A percentile compares a stretch with the other conserved stretches of the same genome.
Evolutionary conservation across 1,140 invertebrate genomes (phyloP).

Genomic region (Littorina saxatilis): DNA sequence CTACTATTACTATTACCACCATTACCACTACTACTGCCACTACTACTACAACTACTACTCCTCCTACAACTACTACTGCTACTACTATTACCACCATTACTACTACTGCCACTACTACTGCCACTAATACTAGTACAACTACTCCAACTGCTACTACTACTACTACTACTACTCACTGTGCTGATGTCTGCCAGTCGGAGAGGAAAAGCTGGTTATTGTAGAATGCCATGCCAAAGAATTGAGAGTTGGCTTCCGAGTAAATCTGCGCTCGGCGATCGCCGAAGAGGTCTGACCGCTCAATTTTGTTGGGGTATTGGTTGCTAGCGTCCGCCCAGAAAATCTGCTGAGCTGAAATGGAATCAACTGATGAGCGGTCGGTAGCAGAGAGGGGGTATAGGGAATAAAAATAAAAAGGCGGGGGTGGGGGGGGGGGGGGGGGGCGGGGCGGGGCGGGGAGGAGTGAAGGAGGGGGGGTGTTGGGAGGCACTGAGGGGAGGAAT

Average conservation of each 20-base stretch:
- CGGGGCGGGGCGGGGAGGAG: no score
- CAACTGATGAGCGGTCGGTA: background rate
- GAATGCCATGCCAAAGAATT: conserved; percentile 87
- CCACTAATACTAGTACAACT: no score
- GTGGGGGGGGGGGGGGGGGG: no score
- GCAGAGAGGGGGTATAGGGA: conserved; percentile 60
- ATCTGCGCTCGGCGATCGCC: conserved; percentile 73
- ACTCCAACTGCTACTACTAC: no score
- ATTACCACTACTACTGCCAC: no score
- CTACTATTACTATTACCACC: no score
- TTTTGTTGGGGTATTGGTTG: conserved; percentile 65
- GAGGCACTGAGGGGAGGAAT: no score
- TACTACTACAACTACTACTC: no score
- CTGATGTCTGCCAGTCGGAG: conserved; percentile 59
- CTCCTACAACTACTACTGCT: no score
- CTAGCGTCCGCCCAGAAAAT: conserved; percentile 57
- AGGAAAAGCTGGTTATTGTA: conserved; percentile 61
- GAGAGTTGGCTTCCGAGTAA: conserved; percentile 77
- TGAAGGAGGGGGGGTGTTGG: no score
- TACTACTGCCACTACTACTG: no score
- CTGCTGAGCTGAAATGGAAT: conserved; percentile 43
- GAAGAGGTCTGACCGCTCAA: conserved; percentile 71
- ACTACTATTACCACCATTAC: no score
- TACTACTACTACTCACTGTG: conserved; percentile 17
- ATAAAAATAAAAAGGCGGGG: conserved; percentile 21